These are phyloP conservation scores for Ophthalmolycus amberensis DNA, from an alignment of 2,113 vertebrate species.

Conservation along the genomic window DNA sequence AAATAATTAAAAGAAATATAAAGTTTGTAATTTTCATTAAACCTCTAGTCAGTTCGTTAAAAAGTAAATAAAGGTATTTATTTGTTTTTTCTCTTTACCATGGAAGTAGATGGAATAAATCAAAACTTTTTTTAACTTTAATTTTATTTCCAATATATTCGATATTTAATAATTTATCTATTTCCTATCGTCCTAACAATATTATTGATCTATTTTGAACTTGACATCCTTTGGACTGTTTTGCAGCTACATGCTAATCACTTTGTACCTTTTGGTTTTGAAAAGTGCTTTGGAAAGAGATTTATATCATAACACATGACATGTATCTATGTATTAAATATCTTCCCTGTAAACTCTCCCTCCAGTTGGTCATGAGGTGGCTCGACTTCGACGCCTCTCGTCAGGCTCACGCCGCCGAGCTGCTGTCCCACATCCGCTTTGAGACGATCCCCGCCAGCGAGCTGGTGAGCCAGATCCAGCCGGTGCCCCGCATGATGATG, in stretches of 20 bases:
- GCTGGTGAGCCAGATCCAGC: conserved; percentile 87
- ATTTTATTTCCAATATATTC: background rate
- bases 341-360: background rate
- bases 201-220: background rate
- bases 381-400: conserved; percentile 86
- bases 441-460: conserved; percentile 88
- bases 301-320: background rate
- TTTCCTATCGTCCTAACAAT: background rate
- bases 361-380: conserved; percentile 86
- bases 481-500: conserved; percentile 87
- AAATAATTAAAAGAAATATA: background rate
- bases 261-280: background rate
- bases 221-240: background rate
- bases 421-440: conserved; percentile 84
- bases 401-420: conserved; percentile 80
- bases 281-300: no score
- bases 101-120: background rate
- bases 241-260: background rate
- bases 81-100: background rate
- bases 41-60: background rate
- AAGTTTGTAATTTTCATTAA: background rate
- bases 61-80: background rate
- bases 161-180: background rate
- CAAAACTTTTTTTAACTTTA: background rate
- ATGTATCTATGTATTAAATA: background rate